Conservation (phyloP, 2,888 invertebrate species). For the Orthonychiurus folsomi region DNA sequence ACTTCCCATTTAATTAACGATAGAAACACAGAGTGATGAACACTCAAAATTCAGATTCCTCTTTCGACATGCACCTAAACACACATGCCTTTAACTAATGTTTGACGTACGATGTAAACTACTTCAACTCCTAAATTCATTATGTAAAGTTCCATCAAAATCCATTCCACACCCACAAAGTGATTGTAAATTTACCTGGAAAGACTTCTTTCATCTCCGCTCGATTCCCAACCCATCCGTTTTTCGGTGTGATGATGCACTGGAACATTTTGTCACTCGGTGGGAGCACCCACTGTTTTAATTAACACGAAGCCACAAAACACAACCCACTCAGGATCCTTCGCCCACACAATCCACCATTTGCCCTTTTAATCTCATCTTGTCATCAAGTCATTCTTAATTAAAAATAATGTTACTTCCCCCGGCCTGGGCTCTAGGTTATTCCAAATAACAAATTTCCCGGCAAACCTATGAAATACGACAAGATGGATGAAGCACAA, state of each 20-base stretch:
- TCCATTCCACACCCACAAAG: too few relatives aligned
- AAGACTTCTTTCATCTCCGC: conserved; percentile 9
- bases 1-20: too few relatives aligned
- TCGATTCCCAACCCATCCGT: conserved; percentile 10
- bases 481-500: too few relatives aligned
- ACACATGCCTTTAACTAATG: too few relatives aligned
- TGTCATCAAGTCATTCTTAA: not conserved
- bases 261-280: conserved; percentile 8
- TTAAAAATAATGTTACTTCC: not conserved
- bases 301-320: not conserved
- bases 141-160: too few relatives aligned
- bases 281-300: not conserved
- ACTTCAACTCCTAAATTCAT: too few relatives aligned
- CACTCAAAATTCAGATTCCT: too few relatives aligned
- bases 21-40: too few relatives aligned
- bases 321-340: not conserved
- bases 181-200: conserved; percentile 11
- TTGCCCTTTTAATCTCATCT: not conserved
- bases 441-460: not conserved
- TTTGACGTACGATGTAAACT: too few relatives aligned
- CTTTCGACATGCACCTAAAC: too few relatives aligned
- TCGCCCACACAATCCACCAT: not conserved
- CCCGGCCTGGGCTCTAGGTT: not conserved
- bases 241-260: conserved; percentile 10
- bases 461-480: not conserved